Base-by-base conservation (phyloP, 2,797 vertebrate species). In the Agapornis canus region DNA sequence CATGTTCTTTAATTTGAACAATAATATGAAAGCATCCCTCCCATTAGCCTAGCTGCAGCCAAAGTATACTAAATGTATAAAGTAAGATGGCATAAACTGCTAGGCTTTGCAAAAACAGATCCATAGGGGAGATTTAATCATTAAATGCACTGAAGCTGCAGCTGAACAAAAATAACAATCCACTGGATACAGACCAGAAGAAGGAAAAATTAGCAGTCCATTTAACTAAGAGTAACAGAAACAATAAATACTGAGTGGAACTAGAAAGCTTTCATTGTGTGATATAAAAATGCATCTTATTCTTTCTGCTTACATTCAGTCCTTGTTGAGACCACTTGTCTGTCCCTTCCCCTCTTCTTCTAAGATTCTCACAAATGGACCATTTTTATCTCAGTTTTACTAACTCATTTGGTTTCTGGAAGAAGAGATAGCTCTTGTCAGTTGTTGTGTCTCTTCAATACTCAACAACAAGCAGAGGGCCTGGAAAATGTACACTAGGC, bases 361-460 rank as follows among this genome's bases (percentile, higher is more conserved):
- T 88, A 42, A 54, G 77, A 69, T 79, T 94, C 60, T 61, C 31
- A 83, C 35, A 89, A 96, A 94, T 45, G 23, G 35, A 29, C 4
- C n/a, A 17, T 63, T 92, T 92, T 83, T 39, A 27, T 73, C 56
- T 86, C 91, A 82, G 66, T 88, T 66, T 48, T 94, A 85, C 48
- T 91, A 86, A 86, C 59, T 86, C 31, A 47, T 79, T 96, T 94
- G 93, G 45, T 90, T 96, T 94, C 92, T 90, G 37, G 81, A 96
- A 92, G 42, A 95, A 95, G 45, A 96, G 89, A 77, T n/a, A 89
- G 20, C 51, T 92, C 68, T 40, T 35, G 22, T 59, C 85, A 64
- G 73, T 88, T 86, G 26, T 56, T 87, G 35, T 51, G 31, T 49
- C 82, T 86, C 78, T 93, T 91, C 68, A 63, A 59, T 70, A 57